Percentiles rank a stretch among this genome's conserved stretches.
phyloP scores from a whole-genome alignment of 2,888 invertebrate species.

The Cheilosia impressa region DNA sequence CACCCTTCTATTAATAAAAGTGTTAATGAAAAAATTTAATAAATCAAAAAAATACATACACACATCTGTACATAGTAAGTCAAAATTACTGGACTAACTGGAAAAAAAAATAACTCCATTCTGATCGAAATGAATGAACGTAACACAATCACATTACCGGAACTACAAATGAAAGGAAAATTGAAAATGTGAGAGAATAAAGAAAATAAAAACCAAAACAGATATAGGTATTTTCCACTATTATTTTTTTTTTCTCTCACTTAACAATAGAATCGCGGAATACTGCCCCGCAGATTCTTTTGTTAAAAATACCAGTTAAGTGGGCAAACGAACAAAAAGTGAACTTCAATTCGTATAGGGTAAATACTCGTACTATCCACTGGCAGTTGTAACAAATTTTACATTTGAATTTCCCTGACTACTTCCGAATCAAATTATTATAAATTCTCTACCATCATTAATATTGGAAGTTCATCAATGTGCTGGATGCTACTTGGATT shows the following conservation, averaged over 20 bases:
- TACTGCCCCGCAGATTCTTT: conserved; percentile 63
- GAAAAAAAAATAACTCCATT: conserved; percentile 22
- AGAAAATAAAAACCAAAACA: conserved; percentile 24
- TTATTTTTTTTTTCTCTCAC: conserved; percentile 39
- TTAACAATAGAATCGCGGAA: conserved; percentile 70
- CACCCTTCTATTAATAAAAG: conserved; percentile 20
- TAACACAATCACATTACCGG: conserved; percentile 62
- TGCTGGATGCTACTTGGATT: conserved; percentile 38
- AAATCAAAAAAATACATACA: conserved; percentile 19
- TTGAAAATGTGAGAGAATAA: conserved; percentile 30
- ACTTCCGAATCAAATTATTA: conserved; percentile 74
- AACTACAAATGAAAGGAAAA: conserved; percentile 64
- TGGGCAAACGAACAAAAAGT: conserved; percentile 45
- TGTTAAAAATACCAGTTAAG: conserved; percentile 58
- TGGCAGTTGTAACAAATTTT: conserved; percentile 65
- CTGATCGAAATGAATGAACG: conserved; percentile 42
- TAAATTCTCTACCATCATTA: conserved; percentile 68
- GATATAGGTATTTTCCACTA: conserved; percentile 30
- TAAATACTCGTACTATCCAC: no score
- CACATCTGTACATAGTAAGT: neutral
- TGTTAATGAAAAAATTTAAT: conserved; percentile 26
- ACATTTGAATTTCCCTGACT: conserved; percentile 70
- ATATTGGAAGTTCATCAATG: conserved; percentile 66
- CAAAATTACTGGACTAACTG: conserved; percentile 17
- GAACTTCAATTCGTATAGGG: conserved; percentile 49